phyloP scores from a whole-genome alignment of 92 coral and sea anemone species.

The Paramuricea clavata region DNA sequence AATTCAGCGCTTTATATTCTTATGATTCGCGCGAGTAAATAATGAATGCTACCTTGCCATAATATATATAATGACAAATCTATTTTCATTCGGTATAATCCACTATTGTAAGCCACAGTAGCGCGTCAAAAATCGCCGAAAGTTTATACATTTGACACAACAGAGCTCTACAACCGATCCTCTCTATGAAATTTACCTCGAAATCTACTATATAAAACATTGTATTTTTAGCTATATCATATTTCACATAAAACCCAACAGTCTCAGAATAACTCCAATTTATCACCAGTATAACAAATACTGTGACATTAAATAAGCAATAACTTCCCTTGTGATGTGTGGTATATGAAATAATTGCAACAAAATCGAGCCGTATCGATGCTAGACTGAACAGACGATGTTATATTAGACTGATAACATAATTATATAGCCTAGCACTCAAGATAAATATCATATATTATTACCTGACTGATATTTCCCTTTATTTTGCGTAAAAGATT shows the following conservation, averaged over 20 bases:
- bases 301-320: background rate
- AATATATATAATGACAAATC: too few relatives aligned
- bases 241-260: background rate
- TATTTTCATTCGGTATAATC: background rate
- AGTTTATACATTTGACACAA: background rate
- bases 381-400: background rate
- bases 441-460: constrained; percentile 7
- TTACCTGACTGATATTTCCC: background rate
- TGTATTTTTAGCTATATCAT: background rate
- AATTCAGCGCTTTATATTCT: too few relatives aligned
- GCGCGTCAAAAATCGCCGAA: background rate
- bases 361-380: background rate
- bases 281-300: background rate
- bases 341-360: background rate
- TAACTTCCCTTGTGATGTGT: background rate
- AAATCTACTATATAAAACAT: background rate
- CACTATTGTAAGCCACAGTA: background rate
- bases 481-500: background rate
- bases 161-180: background rate
- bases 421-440: background rate
- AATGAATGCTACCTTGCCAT: too few relatives aligned
- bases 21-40: too few relatives aligned
- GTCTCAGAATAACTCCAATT: background rate
- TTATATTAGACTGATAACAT: background rate
- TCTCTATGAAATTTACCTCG: too few relatives aligned